These are phyloP conservation scores for Mesorhabditis belari DNA, from an alignment of 2,888 invertebrate genomes.

Conservation along the genomic window DNA sequence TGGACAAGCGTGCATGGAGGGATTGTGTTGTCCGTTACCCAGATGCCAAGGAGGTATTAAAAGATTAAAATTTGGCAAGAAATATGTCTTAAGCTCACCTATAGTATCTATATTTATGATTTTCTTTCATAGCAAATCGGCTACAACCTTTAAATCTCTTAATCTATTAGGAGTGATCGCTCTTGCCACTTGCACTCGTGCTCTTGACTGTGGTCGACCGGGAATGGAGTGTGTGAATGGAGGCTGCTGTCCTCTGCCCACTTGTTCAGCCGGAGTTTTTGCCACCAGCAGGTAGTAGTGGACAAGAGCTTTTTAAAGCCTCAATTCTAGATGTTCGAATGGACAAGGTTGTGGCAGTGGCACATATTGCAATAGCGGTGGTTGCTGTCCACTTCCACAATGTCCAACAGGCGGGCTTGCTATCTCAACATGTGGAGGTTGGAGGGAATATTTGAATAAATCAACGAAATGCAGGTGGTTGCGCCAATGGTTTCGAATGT, in stretches of 20 bases:
- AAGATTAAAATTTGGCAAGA: too few species aligned
- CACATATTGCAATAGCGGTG: neutral
- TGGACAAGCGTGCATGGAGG: constrained; percentile 38
- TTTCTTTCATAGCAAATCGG: too few species aligned
- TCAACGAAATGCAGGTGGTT: neutral
- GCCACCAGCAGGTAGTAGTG: constrained; percentile 15
- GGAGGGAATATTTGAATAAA: neutral
- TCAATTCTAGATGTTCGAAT: neutral
- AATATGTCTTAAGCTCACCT: neutral
- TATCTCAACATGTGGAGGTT: neutral
- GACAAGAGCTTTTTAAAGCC: constrained; percentile 4
- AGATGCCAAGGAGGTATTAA: constrained; percentile 34
- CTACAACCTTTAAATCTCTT: too few species aligned
- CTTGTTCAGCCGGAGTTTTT: constrained; percentile 39
- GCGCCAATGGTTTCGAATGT: constrained; percentile 12
- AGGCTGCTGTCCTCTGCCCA: constrained; percentile 44
- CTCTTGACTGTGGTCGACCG: constrained; percentile 35
- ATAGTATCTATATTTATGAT: neutral
- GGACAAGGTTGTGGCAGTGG: neutral
- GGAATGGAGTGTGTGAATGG: constrained; percentile 41
- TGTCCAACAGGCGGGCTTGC: constrained; percentile 1
- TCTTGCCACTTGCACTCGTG: constrained; percentile 21
- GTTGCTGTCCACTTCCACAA: constrained; percentile 4
- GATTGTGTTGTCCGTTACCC: constrained; percentile 45
- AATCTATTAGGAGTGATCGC: neutral